Evolutionary conservation across 2,113 vertebrate species (phyloP).

Genomic region (Leptobrachium ailaonicum): DNA sequence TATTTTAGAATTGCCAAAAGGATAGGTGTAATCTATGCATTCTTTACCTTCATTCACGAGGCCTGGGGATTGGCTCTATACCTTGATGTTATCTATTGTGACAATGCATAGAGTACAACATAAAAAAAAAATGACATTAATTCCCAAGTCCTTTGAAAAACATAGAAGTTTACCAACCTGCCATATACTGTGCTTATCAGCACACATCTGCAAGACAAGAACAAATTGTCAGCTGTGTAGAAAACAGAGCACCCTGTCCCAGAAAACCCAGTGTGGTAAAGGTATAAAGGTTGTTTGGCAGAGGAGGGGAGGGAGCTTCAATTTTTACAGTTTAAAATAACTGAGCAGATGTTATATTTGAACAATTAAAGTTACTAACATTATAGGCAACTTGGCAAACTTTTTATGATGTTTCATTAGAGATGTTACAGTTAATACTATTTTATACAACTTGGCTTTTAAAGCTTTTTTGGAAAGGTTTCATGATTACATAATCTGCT

Average conservation of each 20-base stretch:
- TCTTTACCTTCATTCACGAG: too few relatives aligned
- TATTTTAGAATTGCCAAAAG: too few relatives aligned
- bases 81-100: too few relatives aligned
- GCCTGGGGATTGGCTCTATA: too few relatives aligned
- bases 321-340: slow-evolving; percentile 4
- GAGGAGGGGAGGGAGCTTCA: background rate
- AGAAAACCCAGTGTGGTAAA: background rate
- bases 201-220: slow-evolving; percentile 17
- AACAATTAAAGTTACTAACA: slow-evolving; percentile 23
- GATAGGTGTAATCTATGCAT: too few relatives aligned
- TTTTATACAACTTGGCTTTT: slow-evolving; percentile 42
- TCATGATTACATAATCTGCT: slow-evolving; percentile 37
- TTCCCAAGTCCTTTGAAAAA: too few relatives aligned
- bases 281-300: background rate
- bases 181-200: background rate
- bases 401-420: slow-evolving; percentile 43
- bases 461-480: slow-evolving; percentile 29
- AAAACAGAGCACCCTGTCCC: background rate
- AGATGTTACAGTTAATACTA: background rate
- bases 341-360: slow-evolving; percentile 36
- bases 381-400: slow-evolving; percentile 47
- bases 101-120: too few relatives aligned
- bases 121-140: too few relatives aligned
- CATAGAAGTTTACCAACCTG: background rate
- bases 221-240: background rate